Conservation (phyloP, 1,140 invertebrate genomes). For the Drosophila sp. region DNA sequence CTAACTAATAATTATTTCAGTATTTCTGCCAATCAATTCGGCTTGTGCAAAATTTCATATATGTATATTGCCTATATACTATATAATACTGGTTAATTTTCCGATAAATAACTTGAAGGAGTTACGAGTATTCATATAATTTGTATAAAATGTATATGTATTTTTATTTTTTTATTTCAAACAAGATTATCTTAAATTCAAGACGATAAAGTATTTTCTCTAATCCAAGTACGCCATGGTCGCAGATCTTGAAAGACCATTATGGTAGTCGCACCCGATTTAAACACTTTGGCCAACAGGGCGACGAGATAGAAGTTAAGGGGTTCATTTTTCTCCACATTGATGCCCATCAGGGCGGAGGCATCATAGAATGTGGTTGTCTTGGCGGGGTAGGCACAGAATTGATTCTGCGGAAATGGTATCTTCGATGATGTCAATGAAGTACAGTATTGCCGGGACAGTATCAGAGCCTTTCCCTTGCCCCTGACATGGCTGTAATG, state of each 20-base stretch:
- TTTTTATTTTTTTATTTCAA: slow-evolving; percentile 22
- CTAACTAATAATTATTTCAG: not conserved
- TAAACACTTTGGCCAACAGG: slow-evolving; percentile 27
- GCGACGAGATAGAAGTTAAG: slow-evolving; percentile 55
- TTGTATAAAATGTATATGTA: not conserved
- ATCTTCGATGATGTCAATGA: slow-evolving; percentile 16
- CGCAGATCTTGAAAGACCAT: slow-evolving; percentile 56
- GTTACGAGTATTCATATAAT: not conserved
- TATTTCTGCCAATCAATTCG: not conserved
- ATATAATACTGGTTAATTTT: not conserved
- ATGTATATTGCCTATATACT: too few relatives aligned
- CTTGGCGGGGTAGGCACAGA: slow-evolving; percentile 48
- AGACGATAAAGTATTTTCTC: slow-evolving; percentile 19
- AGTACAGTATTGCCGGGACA: slow-evolving; percentile 45
- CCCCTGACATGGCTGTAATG: slow-evolving; percentile 11
- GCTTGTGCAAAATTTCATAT: not conserved
- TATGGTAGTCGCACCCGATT: slow-evolving; percentile 10
- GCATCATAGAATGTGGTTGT: slow-evolving; percentile 48
- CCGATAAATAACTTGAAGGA: not conserved
- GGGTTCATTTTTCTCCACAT: slow-evolving; percentile 43
- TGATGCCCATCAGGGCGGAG: slow-evolving; percentile 45
- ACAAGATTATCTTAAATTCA: not conserved
- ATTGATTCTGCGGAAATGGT: slow-evolving; percentile 47
- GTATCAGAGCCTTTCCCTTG: slow-evolving; percentile 41
- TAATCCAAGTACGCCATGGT: slow-evolving; percentile 45